Conservation (phyloP, 2,113 vertebrate genomes). For the Leptosomus discolor region DNA sequence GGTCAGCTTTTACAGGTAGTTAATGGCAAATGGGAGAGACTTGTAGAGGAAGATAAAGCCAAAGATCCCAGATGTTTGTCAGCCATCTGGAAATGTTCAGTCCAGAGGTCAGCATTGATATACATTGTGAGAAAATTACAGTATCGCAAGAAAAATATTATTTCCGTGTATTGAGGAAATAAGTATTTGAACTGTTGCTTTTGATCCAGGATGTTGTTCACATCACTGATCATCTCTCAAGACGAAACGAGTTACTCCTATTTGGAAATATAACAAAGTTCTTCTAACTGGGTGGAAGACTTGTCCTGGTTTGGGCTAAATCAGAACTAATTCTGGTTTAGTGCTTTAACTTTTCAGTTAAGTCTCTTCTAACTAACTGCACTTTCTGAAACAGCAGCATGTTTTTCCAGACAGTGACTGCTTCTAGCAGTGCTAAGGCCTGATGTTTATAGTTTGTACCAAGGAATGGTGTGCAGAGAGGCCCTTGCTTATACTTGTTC, state of each 20-base stretch:
- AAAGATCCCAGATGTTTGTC: background rate
- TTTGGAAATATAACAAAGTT: background rate
- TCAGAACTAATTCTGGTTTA: too few relatives aligned
- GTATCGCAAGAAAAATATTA: background rate
- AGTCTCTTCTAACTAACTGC: too few relatives aligned
- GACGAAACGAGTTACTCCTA: rapidly evolving
- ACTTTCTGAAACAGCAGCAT: too few relatives aligned
- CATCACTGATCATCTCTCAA: background rate
- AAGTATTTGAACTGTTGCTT: background rate
- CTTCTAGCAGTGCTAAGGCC: too few relatives aligned
- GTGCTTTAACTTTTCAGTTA: too few relatives aligned
- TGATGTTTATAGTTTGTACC: too few relatives aligned
- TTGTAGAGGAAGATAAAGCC: background rate
- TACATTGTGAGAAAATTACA: background rate
- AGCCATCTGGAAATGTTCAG: background rate
- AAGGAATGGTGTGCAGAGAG: too few relatives aligned
- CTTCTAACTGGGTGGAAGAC: background rate
- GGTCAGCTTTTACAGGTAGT: background rate
- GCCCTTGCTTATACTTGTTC: too few relatives aligned
- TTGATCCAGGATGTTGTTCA: background rate
- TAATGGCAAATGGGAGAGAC: background rate
- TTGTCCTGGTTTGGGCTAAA: too few relatives aligned
- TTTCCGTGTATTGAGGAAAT: background rate
- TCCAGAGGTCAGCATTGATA: background rate
- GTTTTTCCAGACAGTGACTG: too few relatives aligned